Conservation (phyloP, 1,140 invertebrate species). For the Drosophila sulfurigaster region DNA sequence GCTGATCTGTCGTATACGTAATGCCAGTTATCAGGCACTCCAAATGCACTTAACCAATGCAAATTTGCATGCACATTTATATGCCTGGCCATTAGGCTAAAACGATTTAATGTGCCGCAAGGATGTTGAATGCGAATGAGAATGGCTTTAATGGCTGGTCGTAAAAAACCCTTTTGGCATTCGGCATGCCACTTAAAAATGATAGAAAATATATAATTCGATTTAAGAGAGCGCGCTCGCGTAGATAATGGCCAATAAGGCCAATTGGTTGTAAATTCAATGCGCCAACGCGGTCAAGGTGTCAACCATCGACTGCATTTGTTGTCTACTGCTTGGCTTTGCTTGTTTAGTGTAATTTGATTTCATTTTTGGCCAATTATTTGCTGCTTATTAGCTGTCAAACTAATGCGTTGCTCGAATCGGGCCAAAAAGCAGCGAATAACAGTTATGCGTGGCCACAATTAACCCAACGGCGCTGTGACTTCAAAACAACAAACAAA, state of each 20-base stretch:
- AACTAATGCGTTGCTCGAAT: slow-evolving; percentile 45
- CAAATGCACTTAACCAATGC: slow-evolving; percentile 40
- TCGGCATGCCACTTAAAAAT: slow-evolving; percentile 60
- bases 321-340: background rate
- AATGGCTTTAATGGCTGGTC: slow-evolving; percentile 1
- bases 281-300: slow-evolving; percentile 74
- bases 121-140: background rate
- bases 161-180: slow-evolving; percentile 45
- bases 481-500: slow-evolving; percentile 23
- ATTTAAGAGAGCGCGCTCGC: slow-evolving; percentile 40
- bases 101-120: slow-evolving; percentile 17
- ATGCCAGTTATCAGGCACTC: slow-evolving; percentile 63
- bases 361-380: slow-evolving; percentile 49
- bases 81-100: slow-evolving; percentile 38
- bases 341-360: slow-evolving; percentile 51
- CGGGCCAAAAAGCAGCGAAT: slow-evolving; percentile 41
- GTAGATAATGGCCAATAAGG: slow-evolving; percentile 68
- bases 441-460: slow-evolving; percentile 58
- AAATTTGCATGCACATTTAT: slow-evolving; percentile 46
- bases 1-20: slow-evolving; percentile 64
- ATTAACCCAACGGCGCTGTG: slow-evolving; percentile 68
- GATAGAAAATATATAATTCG: slow-evolving; percentile 61
- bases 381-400: slow-evolving; percentile 54
- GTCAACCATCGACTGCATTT: slow-evolving; percentile 43
- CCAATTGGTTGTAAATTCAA: slow-evolving; percentile 55